Base-by-base conservation (phyloP, 2,888 invertebrate genomes). In the Drosophila stalkeri region DNA sequence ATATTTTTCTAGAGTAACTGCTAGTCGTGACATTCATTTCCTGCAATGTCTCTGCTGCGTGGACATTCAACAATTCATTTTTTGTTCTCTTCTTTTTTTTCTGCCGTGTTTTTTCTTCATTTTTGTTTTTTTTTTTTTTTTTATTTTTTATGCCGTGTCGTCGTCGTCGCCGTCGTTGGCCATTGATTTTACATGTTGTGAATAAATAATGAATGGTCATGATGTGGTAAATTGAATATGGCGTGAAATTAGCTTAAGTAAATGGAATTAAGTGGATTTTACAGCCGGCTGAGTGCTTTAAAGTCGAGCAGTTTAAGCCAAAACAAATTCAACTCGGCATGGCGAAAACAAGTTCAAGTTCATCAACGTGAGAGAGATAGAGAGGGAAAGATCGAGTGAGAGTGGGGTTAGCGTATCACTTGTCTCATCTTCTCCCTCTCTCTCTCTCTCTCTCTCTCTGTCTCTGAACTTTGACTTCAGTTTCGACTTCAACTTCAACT, bases 141-240 rank as follows among this genome's bases (percentile, higher is more conserved):
- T 1, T 37, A 72, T 51, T 67, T 54, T 51, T 61, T 64, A 60
- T 62, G 75, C 23, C 51, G 67, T 51, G 43, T 60, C 56, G 62
- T 33, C 49, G 49, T 18, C 39, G 37, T 14, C 37, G 37, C 14
- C 12, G 20, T 23, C 57, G 52, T 69, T 71, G 79, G 61, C 82
- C 91, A 91, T 90, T 91, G 91, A 89, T 91, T 91, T 90, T 91
- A 87, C 92, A 91, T 90, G 91, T 86, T 90, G 81, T 91, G 91
- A 91, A 91, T 91, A 91, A 91, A 90, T 91, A 91, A 91, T 92
- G 91, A 86, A 86, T 88, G 86, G 64, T 78, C 90, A 90, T 89
- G 91, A 78, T 90, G 84, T 86, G 85, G 89, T 86, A 91, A 91
- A 91, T 90, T 91, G 90, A 88, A 90, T 91, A 91, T 86, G 91